phyloP scores from a whole-genome alignment of 2,113 vertebrate genomes.

The Myrmecophaga tridactyla region DNA sequence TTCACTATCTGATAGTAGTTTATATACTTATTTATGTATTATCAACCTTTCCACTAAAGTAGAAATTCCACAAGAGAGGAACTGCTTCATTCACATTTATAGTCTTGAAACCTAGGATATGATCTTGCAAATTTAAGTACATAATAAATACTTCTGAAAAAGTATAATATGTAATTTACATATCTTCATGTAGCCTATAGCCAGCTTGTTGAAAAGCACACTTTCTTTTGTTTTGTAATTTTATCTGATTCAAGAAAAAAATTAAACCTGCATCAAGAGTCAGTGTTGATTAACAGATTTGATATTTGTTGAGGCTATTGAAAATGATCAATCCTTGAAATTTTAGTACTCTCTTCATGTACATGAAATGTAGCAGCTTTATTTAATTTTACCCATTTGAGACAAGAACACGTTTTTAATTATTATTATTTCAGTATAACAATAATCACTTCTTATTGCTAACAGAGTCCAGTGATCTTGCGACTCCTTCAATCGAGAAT shows the following conservation, averaged over 20 bases:
- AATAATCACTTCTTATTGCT: background rate
- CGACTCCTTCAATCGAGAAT: background rate
- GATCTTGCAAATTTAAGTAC: background rate
- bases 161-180: too few species aligned
- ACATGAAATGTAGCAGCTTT: background rate
- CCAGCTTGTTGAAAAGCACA: background rate
- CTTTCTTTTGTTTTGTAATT: background rate
- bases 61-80: background rate
- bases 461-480: too few species aligned
- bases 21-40: background rate
- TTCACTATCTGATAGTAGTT: background rate
- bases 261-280: background rate
- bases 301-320: background rate
- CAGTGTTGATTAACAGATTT: background rate
- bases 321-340: background rate
- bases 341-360: background rate
- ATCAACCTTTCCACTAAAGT: background rate
- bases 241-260: background rate
- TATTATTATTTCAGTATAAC: background rate
- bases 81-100: background rate
- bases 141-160: background rate
- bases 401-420: background rate
- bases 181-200: background rate
- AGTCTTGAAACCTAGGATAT: too few species aligned
- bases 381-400: background rate